phyloP scores from a whole-genome alignment of 1,140 invertebrate genomes.

The Epicauta chinensis region DNA sequence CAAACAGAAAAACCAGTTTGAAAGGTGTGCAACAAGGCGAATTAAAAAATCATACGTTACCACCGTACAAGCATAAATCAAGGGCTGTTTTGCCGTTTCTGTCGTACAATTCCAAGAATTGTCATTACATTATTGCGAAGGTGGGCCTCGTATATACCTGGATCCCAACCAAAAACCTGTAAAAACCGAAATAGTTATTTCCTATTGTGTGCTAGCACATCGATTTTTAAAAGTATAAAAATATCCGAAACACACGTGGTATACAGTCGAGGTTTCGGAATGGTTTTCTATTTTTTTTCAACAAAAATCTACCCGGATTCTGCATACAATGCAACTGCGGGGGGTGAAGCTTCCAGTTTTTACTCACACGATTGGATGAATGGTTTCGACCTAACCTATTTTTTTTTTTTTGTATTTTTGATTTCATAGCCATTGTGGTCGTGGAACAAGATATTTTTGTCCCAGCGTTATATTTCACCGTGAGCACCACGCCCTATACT shows the following conservation, averaged over 20 bases:
- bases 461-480: constrained; percentile 38
- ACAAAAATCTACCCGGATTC: too few relatives aligned
- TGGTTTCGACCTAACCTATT: constrained; percentile 34
- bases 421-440: constrained; percentile 30
- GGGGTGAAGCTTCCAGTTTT: constrained; percentile 39
- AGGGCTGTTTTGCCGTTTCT: not conserved
- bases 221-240: too few relatives aligned
- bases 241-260: constrained; percentile 9
- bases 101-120: constrained; percentile 1
- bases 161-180: not conserved
- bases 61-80: not conserved
- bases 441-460: constrained; percentile 38
- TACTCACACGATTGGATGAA: constrained; percentile 37
- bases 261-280: constrained; percentile 8
- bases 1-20: not conserved
- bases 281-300: too few relatives aligned
- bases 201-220: not conserved
- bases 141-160: not conserved
- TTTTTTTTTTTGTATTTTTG: constrained; percentile 24
- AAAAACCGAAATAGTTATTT: constrained; percentile 7
- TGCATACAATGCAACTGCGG: constrained; percentile 29
- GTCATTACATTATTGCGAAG: constrained; percentile 6
- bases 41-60: not conserved
- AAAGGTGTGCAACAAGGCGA: constrained; percentile 1
- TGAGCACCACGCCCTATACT: constrained; percentile 34